Base-by-base conservation (phyloP, 2,888 invertebrate species). In the Dasypogon diadema region DNA sequence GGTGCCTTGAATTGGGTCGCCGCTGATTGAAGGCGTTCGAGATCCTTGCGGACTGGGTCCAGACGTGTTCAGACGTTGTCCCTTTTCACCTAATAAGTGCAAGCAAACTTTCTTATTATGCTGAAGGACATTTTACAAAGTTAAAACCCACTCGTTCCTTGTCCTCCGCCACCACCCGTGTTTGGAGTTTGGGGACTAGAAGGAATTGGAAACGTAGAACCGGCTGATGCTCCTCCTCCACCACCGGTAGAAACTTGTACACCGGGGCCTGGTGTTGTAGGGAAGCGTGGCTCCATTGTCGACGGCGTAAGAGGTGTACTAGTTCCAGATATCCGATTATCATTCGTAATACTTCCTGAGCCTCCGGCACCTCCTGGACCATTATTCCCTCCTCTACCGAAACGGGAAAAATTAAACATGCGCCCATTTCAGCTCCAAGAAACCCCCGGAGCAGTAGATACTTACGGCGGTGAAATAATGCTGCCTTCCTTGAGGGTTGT, bases 401-500 rank as follows among this genome's bases (percentile, higher is more conserved):
- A n/a, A n/a, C n/a, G n/a, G n/a, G n/a, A n/a, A n/a, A n/a, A n/a
- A n/a, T n/a, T n/a, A n/a, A n/a, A n/a, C n/a, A n/a, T n/a, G n/a
- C n/a, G n/a, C n/a, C n/a, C n/a, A n/a, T n/a, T n/a, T n/a, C n/a
- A n/a, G n/a, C n/a, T n/a, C n/a, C n/a, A n/a, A n/a, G n/a, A n/a
- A n/a, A n/a, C n/a, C n/a, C n/a, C n/a, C n/a, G n/a, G n/a, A n/a
- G n/a, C n/a, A n/a, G n/a, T n/a, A n/a, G n/a, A 78, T 77, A 89
- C 92, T 89, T 89, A 93, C 93, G 87, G 87, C 85, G 85, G 88
- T 76, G 86, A 87, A 78, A 87, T 89, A 79, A 87, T 88, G 10
- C 87, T 87, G 4, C 88, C 88, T 80, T 83, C 87, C 79, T 65
- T 88, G 78, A 94, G 87, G 86, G 95, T 95, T 48, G 95, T 94